These are phyloP conservation scores for Eubucco bourcierii DNA, from an alignment of 2,113 vertebrate genomes.

Conservation along the genomic window DNA sequence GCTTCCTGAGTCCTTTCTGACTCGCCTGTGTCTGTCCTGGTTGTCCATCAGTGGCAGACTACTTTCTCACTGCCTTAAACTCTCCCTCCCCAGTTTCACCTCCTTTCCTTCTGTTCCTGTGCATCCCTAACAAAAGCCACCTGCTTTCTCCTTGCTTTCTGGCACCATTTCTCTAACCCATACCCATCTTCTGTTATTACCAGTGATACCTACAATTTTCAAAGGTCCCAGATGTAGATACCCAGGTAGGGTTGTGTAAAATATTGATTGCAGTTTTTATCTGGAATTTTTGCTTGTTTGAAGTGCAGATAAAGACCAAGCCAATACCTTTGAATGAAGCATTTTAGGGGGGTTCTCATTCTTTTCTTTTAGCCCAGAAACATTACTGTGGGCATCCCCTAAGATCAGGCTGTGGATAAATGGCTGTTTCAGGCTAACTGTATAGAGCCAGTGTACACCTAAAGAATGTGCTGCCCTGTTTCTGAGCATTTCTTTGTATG, in stretches of 20 bases:
- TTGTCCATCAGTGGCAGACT: background rate
- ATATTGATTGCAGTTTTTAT: background rate
- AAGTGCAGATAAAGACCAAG: background rate
- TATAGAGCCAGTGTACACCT: background rate
- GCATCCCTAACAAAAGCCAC: background rate
- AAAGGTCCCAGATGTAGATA: background rate
- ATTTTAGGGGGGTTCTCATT: background rate
- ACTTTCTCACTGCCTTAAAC: background rate
- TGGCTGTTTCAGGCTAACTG: background rate
- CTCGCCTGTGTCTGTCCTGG: background rate
- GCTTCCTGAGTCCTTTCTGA: background rate
- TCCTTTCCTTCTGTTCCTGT: background rate
- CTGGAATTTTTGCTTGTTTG: background rate
- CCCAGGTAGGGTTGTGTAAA: background rate
- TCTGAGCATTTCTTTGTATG: background rate
- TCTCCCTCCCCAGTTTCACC: rapidly evolving
- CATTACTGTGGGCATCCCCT: background rate
- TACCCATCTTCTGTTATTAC: background rate
- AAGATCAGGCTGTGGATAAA: background rate
- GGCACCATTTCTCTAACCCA: rapidly evolving
- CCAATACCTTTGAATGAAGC: background rate
- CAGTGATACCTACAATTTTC: background rate
- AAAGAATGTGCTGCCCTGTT: background rate
- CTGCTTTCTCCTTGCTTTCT: background rate
- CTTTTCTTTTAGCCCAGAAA: background rate